phyloP scores from a whole-genome alignment of 2,888 invertebrate genomes.

The Caprella mutica region DNA sequence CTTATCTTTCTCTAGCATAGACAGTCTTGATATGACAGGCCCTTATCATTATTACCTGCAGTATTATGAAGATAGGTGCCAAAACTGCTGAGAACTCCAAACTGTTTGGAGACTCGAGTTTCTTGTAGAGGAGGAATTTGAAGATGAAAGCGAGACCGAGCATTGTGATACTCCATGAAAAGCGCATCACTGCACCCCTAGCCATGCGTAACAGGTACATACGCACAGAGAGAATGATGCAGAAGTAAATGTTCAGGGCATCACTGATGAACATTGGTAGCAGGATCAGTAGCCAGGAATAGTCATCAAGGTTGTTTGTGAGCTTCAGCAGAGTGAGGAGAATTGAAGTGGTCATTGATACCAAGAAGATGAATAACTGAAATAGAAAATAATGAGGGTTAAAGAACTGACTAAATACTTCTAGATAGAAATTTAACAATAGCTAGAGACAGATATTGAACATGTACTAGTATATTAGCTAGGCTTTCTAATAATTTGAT shows the following conservation, averaged over 20 bases:
- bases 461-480: too few species aligned
- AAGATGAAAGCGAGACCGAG: conserved; percentile 59
- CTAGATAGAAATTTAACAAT: not conserved
- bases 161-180: conserved; percentile 40
- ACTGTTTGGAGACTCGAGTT: conserved; percentile 57
- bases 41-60: conserved; percentile 78
- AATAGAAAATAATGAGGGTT: not conserved
- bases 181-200: conserved; percentile 28
- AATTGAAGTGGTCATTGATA: conserved; percentile 70
- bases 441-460: not conserved
- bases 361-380: conserved; percentile 76
- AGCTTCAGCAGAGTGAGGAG: conserved; percentile 69
- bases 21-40: conserved; percentile 62
- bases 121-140: conserved; percentile 79
- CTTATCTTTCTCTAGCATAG: too few species aligned
- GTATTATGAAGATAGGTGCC: conserved; percentile 76
- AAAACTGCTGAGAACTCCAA: conserved; percentile 85
- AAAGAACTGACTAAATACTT: not conserved
- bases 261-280: conserved; percentile 83
- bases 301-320: conserved; percentile 46
- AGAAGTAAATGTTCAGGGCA: conserved; percentile 86
- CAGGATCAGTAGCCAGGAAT: conserved; percentile 82
- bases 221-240: conserved; percentile 85
- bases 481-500: not conserved
- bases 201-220: conserved; percentile 60